phyloP scores from a whole-genome alignment of 2,888 invertebrate genomes.

The Caenorhabditis imperialis region DNA sequence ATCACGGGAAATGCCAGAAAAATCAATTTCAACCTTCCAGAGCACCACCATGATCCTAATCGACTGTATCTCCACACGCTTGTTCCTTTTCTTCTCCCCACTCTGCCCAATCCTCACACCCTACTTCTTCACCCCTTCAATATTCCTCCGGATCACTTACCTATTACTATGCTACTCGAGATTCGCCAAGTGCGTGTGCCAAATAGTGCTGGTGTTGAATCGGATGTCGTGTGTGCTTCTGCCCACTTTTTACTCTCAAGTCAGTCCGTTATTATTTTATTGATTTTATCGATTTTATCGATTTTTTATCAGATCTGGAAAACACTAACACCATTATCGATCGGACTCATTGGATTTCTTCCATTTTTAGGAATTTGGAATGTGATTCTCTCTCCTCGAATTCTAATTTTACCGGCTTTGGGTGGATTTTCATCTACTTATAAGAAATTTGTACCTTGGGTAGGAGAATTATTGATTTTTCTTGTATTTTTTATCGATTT shows the following conservation, averaged over 20 bases:
- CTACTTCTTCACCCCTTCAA: slow-evolving; percentile 17
- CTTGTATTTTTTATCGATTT: background rate
- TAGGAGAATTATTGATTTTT: background rate
- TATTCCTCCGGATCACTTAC: slow-evolving; percentile 3
- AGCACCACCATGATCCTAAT: slow-evolving; percentile 1
- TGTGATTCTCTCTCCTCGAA: background rate
- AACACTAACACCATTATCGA: background rate
- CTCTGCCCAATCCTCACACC: slow-evolving; percentile 20
- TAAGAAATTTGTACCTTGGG: slow-evolving; percentile 1
- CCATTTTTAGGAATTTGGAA: slow-evolving; percentile 17
- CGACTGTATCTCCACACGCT: slow-evolving; percentile 15
- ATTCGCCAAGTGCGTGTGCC: slow-evolving; percentile 22
- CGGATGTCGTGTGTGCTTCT: slow-evolving; percentile 33
- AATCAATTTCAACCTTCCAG: slow-evolving; percentile 4
- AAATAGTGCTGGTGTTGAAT: slow-evolving; percentile 32
- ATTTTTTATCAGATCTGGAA: background rate
- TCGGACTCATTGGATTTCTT: background rate
- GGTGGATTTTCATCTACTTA: slow-evolving; percentile 10
- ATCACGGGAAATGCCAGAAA: no score
- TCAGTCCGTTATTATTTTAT: background rate
- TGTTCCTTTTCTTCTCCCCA: slow-evolving; percentile 21
- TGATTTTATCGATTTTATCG: no score
- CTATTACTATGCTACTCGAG: background rate
- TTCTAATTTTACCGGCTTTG: background rate
- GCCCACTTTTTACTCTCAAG: slow-evolving; percentile 1